Percentiles rank a stretch among this genome's conserved stretches.
Evolutionary conservation across 2,797 vertebrate genomes (phyloP).

Genomic region (Microcaecilia unicolor): DNA sequence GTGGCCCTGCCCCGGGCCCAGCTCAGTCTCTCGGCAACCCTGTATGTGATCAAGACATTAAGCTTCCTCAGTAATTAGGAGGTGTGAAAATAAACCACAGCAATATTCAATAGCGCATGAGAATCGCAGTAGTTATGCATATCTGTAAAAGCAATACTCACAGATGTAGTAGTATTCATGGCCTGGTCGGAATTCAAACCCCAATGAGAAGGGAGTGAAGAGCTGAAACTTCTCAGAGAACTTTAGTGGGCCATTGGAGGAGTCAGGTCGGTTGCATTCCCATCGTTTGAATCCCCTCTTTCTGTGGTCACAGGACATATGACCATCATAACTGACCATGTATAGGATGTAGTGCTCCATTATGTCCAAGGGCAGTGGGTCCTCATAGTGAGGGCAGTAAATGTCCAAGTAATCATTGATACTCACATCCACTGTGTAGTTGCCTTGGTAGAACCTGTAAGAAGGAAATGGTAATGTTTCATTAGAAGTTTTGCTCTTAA

Average conservation of each 20-base stretch:
- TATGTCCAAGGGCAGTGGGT: slow-evolving; percentile 52
- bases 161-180: slow-evolving; percentile 95
- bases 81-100: no score
- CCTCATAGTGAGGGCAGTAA: slow-evolving; percentile 89
- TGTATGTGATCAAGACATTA: no score
- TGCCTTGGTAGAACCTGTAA: slow-evolving; percentile 68
- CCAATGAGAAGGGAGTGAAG: slow-evolving; percentile 91
- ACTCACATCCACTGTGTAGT: slow-evolving; percentile 86
- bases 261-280: slow-evolving; percentile 85
- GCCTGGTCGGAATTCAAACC: slow-evolving; percentile 89
- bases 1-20: no score
- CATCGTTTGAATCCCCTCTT: slow-evolving; percentile 88
- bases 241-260: slow-evolving; percentile 78
- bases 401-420: slow-evolving; percentile 96
- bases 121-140: no score
- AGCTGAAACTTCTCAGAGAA: slow-evolving; percentile 97
- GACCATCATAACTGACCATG: slow-evolving; percentile 90
- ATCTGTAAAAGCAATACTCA: slow-evolving; percentile 63
- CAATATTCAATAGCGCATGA: no score
- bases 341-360: slow-evolving; percentile 85
- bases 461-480: background rate
- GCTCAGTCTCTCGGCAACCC: no score
- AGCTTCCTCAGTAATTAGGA: no score
- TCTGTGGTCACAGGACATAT: slow-evolving; percentile 79
- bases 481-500: no score